These are phyloP conservation scores for Opisthograptis luteolata DNA, from an alignment of 2,888 invertebrate genomes.

Conservation along the genomic window DNA sequence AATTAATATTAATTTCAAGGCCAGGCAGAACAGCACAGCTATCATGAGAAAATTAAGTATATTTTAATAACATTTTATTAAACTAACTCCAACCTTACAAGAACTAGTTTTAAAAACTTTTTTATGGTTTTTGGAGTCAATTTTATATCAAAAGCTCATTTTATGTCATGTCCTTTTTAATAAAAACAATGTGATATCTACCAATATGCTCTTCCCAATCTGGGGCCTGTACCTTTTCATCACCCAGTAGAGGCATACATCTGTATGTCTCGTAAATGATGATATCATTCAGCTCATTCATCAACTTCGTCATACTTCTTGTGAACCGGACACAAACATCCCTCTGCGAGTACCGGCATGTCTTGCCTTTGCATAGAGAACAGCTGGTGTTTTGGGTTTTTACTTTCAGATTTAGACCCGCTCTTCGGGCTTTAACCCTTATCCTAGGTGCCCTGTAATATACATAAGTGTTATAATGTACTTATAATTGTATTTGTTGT, in stretches of 20 bases:
- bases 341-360: slow-evolving; percentile 41
- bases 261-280: slow-evolving; percentile 64
- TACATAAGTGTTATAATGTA: slow-evolving; percentile 56
- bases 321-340: slow-evolving; percentile 44
- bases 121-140: too few species aligned
- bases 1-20: too few species aligned
- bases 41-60: too few species aligned
- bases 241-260: slow-evolving; percentile 73
- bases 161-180: slow-evolving; percentile 9
- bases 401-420: slow-evolving; percentile 25
- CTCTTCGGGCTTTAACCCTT: slow-evolving; percentile 1
- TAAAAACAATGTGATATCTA: slow-evolving; percentile 60
- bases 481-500: slow-evolving; percentile 69
- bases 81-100: too few species aligned
- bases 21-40: too few species aligned
- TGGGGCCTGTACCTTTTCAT: slow-evolving; percentile 60
- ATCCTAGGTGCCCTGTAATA: slow-evolving; percentile 50
- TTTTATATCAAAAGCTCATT: too few species aligned
- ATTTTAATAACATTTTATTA: too few species aligned
- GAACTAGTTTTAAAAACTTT: too few species aligned
- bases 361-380: slow-evolving; percentile 39
- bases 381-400: slow-evolving; percentile 38
- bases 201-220: slow-evolving; percentile 70
- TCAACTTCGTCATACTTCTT: slow-evolving; percentile 51
- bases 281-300: slow-evolving; percentile 47